A percentile compares a stretch with the other conserved stretches of the same genome.
These are phyloP conservation scores for Sinocyclocheilus maitianheensis DNA, from an alignment of 2,113 vertebrate species.

Conservation along the genomic window DNA sequence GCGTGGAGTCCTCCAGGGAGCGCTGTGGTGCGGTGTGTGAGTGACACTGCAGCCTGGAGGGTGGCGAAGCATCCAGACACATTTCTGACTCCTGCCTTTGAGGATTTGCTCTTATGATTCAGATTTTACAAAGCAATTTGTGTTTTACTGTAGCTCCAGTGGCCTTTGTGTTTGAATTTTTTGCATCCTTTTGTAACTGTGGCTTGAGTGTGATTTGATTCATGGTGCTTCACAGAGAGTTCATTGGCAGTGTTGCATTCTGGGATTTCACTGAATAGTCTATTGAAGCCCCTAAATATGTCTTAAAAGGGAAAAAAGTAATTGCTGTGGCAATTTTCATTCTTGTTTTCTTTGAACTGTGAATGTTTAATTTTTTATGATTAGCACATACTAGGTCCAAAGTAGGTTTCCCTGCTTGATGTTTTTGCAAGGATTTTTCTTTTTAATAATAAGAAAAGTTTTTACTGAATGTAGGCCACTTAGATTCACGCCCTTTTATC, in stretches of 20 bases:
- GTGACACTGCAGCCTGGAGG: conserved; percentile 78
- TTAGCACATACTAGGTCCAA: conserved; percentile 58
- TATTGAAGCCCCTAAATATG: conserved; percentile 57
- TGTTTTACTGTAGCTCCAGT: conserved; percentile 38
- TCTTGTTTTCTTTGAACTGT: conserved; percentile 62
- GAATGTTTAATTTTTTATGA: conserved; percentile 52
- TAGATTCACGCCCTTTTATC: conserved; percentile 61
- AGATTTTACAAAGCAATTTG: conserved; percentile 55
- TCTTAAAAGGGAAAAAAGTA: conserved; percentile 78
- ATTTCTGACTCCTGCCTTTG: conserved; percentile 32
- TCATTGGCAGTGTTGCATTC: conserved; percentile 57
- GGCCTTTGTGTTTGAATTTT: conserved; percentile 19
- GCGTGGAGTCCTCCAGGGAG: conserved; percentile 55
- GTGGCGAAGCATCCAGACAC: conserved; percentile 25
- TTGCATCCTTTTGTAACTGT: conserved; percentile 52
- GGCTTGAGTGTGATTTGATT: conserved; percentile 66
- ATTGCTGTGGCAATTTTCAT: conserved; percentile 61
- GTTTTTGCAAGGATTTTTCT: no score
- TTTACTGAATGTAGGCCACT: conserved; percentile 74
- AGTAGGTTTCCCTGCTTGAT: conserved; percentile 62
- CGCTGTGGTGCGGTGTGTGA: conserved; percentile 42
- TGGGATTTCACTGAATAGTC: conserved; percentile 60
- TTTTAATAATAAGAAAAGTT: conserved; percentile 22
- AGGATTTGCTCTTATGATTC: conserved; percentile 32
- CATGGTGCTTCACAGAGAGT: conserved; percentile 66